Percentiles rank a stretch among this genome's conserved stretches.
Conservation (phyloP, 2,797 vertebrate species). For the Takifugu rubripes region DNA sequence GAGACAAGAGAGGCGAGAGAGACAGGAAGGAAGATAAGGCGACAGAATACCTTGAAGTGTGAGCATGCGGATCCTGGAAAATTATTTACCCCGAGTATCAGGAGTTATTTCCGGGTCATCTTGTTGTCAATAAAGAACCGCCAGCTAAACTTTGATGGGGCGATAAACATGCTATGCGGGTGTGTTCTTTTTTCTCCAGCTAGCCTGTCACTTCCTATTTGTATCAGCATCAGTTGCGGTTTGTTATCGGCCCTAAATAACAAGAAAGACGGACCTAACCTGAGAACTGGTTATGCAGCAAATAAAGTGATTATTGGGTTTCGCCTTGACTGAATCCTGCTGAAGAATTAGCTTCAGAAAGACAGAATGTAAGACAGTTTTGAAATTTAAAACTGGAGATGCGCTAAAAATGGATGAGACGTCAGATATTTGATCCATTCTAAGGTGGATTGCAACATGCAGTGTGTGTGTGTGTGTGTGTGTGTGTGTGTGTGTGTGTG, state of each 20-base stretch:
- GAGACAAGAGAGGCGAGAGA: conserved; percentile 38
- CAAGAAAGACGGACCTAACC: conserved; percentile 4
- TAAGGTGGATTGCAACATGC: not conserved
- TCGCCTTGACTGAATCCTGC: not conserved
- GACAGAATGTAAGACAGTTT: no score
- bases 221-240: conserved; percentile 39
- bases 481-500: not conserved
- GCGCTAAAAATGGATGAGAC: no score
- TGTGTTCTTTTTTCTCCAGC: conserved; percentile 15
- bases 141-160: conserved; percentile 28
- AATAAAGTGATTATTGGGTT: no score
- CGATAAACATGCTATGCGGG: conserved; percentile 41
- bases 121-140: conserved; percentile 52
- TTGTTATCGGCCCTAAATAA: conserved; percentile 25
- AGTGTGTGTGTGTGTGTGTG: conserved; percentile 3
- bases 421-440: not conserved
- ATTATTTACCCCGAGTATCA: conserved; percentile 41
- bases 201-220: conserved; percentile 49
- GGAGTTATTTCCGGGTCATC: conserved; percentile 41
- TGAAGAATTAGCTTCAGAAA: not conserved
- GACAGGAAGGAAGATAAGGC: conserved; percentile 42
- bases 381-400: no score
- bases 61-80: conserved; percentile 23
- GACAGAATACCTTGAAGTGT: conserved; percentile 39
- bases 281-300: no score